phyloP scores from a whole-genome alignment of 2,888 invertebrate species.

The Keiferia lycopersicella region DNA sequence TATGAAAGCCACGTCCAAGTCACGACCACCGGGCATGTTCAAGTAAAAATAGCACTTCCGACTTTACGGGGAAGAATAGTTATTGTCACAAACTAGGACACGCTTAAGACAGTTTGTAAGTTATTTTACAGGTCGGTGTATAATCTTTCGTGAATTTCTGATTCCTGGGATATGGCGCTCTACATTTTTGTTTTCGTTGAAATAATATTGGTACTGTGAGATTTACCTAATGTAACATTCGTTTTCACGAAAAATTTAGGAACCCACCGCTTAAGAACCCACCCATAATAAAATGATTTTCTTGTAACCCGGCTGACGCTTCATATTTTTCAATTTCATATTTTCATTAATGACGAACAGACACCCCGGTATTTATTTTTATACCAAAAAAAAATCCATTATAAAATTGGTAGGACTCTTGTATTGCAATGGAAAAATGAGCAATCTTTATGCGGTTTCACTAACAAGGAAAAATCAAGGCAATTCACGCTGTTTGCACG shows the following conservation, averaged over 20 bases:
- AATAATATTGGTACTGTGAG: not conserved
- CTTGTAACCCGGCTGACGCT: no score
- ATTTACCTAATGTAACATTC: no score
- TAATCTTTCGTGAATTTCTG: not conserved
- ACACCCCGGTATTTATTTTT: no score
- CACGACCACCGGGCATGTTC: not conserved
- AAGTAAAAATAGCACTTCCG: not conserved
- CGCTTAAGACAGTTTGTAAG: not conserved
- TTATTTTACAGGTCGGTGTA: no score
- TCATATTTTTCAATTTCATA: no score
- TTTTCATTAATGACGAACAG: no score
- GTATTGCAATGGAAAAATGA: not conserved
- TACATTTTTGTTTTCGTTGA: not conserved
- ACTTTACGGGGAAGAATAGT: constrained; percentile 4
- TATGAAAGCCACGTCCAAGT: constrained; percentile 35
- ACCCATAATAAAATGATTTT: no score
- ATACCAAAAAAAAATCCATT: no score
- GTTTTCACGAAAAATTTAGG: no score
- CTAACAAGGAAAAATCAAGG: not conserved
- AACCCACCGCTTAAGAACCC: no score
- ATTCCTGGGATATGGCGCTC: not conserved
- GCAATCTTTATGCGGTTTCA: not conserved
- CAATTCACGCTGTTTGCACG: not conserved
- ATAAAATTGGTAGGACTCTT: no score
- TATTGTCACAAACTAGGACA: not conserved